Evolutionary conservation across 2,113 vertebrate species (phyloP).

Genomic region (Podilymbus podiceps): DNA sequence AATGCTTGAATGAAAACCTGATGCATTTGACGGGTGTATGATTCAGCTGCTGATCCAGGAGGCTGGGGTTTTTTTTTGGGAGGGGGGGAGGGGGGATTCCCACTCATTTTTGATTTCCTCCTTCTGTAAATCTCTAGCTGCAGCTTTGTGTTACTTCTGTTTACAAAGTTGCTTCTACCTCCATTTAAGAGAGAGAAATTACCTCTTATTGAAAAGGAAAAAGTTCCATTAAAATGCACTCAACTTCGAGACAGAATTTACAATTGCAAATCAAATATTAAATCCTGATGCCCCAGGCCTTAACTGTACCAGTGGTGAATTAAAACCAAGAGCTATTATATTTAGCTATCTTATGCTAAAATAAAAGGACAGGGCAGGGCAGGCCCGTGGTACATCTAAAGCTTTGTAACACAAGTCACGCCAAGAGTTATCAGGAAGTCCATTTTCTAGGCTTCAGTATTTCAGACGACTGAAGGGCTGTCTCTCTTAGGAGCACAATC

Average conservation of each 20-base stretch:
- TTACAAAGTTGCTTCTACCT: not conserved
- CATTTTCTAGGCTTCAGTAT: not conserved
- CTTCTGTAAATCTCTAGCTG: not conserved
- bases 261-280: not conserved
- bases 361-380: not conserved
- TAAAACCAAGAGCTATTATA: not conserved
- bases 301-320: not conserved
- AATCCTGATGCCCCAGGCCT: not conserved
- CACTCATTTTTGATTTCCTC: not conserved
- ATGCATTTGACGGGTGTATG: not conserved
- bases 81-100: too few relatives aligned
- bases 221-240: not conserved
- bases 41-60: not conserved
- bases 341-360: not conserved
- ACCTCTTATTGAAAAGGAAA: not conserved
- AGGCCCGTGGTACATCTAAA: not conserved
- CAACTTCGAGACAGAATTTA: not conserved
- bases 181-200: not conserved
- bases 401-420: not conserved
- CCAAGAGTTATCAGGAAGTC: not conserved
- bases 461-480: not conserved
- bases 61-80: accelerated
- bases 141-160: not conserved
- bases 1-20: not conserved
- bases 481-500: not conserved